Percentiles rank a stretch among this genome's conserved stretches.
Conservation (phyloP, 2,888 invertebrate species). For the Microchrysa polita region DNA sequence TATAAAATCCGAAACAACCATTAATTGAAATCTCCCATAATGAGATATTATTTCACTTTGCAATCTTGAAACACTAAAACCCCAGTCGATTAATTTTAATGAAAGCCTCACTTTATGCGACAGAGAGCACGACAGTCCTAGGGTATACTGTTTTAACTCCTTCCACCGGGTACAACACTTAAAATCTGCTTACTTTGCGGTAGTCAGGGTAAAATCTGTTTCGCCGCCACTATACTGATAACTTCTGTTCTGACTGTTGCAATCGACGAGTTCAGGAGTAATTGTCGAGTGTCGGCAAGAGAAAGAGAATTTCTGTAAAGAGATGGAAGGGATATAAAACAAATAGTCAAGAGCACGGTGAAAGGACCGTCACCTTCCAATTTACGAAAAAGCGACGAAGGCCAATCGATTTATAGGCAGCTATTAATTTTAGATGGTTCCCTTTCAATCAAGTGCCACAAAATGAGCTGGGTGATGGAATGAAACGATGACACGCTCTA, state of each 20-base stretch:
- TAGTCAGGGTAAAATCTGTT: conserved; percentile 31
- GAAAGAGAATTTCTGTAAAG: too few relatives aligned
- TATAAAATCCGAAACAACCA: neutral
- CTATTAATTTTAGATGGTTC: conserved; percentile 45
- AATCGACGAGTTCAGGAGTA: conserved; percentile 1
- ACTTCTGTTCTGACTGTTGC: conserved; percentile 18
- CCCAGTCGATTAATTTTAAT: conserved; percentile 10
- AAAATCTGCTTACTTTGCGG: conserved; percentile 42
- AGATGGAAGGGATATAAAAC: conserved; percentile 6
- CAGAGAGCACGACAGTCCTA: neutral
- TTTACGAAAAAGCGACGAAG: conserved; percentile 37
- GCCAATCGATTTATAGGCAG: conserved; percentile 45
- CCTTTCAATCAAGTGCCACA: conserved; percentile 45
- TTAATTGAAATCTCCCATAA: neutral
- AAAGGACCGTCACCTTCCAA: conserved; percentile 34
- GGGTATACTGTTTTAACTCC: conserved; percentile 36
- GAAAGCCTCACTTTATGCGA: neutral
- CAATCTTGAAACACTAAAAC: neutral
- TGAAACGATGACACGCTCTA: conserved; percentile 39
- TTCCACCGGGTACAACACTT: conserved; percentile 21
- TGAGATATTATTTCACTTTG: neutral
- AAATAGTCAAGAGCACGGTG: conserved; percentile 12
- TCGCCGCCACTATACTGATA: neutral
- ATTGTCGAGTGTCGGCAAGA: conserved; percentile 28
- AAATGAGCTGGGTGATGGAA: conserved; percentile 42